Evolutionary conservation across 2,113 vertebrate genomes (phyloP).

Genomic region (Lonchura striata): DNA sequence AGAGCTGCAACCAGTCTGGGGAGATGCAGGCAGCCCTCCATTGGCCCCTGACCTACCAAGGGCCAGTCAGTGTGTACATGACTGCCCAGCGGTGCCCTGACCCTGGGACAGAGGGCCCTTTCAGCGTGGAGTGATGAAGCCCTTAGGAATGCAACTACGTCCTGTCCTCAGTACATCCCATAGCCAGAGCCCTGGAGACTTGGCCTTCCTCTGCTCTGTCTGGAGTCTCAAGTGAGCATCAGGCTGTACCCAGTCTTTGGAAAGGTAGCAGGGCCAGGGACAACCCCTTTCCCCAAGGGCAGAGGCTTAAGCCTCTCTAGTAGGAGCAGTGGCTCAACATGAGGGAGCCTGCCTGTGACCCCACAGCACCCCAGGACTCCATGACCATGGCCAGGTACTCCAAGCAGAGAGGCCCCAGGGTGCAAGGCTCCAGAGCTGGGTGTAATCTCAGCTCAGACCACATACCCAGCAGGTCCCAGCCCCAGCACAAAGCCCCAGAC

Average conservation of each 20-base stretch:
- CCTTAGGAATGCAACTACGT: neutral
- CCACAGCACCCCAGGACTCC: neutral
- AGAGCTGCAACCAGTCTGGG: neutral
- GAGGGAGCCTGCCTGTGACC: neutral
- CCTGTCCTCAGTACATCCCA: neutral
- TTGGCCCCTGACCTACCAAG: neutral
- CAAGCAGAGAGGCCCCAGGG: neutral
- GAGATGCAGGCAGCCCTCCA: neutral
- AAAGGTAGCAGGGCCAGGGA: neutral
- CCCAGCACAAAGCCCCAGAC: neutral
- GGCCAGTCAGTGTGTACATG: neutral
- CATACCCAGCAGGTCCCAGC: neutral
- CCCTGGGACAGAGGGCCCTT: neutral
- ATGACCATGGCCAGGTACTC: neutral
- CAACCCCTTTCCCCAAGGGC: neutral
- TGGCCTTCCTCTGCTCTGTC: neutral
- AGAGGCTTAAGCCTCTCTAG: neutral
- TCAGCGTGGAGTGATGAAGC: neutral
- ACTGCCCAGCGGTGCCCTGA: neutral
- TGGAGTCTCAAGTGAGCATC: rapidly evolving
- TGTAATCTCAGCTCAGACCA: neutral
- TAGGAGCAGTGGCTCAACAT: neutral
- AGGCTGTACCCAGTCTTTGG: neutral
- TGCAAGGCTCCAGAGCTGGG: neutral
- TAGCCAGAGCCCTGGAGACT: neutral